Conservation (phyloP, 2,113 vertebrate genomes). For the Fregetta grallaria region DNA sequence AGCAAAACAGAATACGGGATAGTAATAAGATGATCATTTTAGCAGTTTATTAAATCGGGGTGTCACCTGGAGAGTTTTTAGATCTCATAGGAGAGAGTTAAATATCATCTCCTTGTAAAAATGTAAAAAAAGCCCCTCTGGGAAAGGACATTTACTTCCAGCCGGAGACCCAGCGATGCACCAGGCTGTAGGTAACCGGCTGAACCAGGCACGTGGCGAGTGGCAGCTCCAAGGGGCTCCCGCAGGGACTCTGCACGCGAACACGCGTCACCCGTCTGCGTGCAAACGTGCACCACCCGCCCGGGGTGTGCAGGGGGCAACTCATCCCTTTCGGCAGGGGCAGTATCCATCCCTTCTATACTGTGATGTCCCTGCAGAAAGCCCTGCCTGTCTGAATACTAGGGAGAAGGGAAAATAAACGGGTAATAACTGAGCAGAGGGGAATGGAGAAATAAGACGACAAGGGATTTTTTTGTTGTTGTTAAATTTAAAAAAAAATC, state of each 20-base stretch:
- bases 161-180: neutral
- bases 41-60: neutral
- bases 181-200: neutral
- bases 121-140: neutral
- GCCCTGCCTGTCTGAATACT: neutral
- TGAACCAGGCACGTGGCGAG: neutral
- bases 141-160: neutral
- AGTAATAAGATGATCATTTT: neutral
- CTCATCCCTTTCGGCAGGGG: neutral
- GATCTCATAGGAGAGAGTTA: neutral
- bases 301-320: neutral
- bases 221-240: neutral
- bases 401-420: neutral
- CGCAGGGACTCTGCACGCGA: neutral
- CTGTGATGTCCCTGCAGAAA: neutral
- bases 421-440: neutral
- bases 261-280: rapidly evolving
- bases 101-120: neutral
- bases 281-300: neutral
- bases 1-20: neutral
- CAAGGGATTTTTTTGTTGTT: neutral
- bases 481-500: neutral
- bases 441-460: neutral
- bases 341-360: neutral
- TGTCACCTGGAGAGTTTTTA: neutral